A percentile compares a stretch with the other conserved stretches of the same genome.
phyloP scores from a whole-genome alignment of 2,888 invertebrate genomes.

The Yponomeuta malinellus region DNA sequence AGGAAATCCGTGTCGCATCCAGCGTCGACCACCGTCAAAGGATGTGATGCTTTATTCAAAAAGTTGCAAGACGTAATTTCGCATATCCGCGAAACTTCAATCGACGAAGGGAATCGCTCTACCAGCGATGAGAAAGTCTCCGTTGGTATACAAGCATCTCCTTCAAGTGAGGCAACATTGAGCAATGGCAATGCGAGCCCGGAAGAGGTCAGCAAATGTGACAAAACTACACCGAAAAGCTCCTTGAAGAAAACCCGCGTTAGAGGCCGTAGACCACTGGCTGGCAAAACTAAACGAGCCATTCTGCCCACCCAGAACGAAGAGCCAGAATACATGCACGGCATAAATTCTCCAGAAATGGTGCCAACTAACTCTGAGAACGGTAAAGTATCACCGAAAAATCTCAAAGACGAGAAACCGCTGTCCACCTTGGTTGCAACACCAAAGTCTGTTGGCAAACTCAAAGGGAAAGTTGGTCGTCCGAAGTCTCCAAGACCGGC shows the following conservation, averaged over 20 bases:
- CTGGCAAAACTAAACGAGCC: conserved; percentile 61
- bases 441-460: conserved; percentile 60
- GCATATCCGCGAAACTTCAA: conserved; percentile 49
- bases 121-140: conserved; percentile 59
- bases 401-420: conserved; percentile 60
- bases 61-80: conserved; percentile 64
- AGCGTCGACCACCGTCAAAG: conserved; percentile 53
- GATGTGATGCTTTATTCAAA: conserved; percentile 58
- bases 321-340: conserved; percentile 61
- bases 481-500: conserved; percentile 63
- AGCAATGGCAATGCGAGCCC: conserved; percentile 67
- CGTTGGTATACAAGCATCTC: conserved; percentile 54
- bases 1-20: conserved; percentile 59
- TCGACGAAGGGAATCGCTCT: conserved; percentile 47
- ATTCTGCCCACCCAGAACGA: conserved; percentile 61
- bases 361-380: conserved; percentile 55
- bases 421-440: conserved; percentile 49
- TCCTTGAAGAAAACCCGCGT: conserved; percentile 64
- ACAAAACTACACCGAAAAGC: conserved; percentile 70
- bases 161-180: conserved; percentile 40
- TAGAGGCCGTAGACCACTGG: conserved; percentile 60
- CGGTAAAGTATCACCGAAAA: conserved; percentile 49
- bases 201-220: conserved; percentile 56
- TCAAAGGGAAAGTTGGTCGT: conserved; percentile 56
- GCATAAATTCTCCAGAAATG: conserved; percentile 70